A percentile compares a stretch with the other conserved stretches of the same genome.
Evolutionary conservation across 2,888 invertebrate genomes (phyloP).

Genomic region (Cosmorhoe ocellata): DNA sequence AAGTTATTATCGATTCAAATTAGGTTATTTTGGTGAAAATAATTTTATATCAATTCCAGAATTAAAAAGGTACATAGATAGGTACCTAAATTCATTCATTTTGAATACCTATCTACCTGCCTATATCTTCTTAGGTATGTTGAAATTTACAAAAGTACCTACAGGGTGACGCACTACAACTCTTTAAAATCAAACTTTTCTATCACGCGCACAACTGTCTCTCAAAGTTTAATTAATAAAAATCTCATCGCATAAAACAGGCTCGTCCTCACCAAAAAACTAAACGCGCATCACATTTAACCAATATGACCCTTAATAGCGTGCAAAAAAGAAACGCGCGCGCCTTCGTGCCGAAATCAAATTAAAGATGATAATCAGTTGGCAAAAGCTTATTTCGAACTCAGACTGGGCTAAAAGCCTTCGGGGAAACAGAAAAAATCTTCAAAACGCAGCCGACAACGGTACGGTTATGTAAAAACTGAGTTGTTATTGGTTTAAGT

Average conservation of each 20-base stretch:
- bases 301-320: conserved; percentile 15
- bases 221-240: too few relatives aligned
- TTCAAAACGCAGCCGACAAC: conserved; percentile 20
- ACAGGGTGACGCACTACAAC: too few relatives aligned
- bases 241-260: neutral
- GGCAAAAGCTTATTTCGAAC: conserved; percentile 58
- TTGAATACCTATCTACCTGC: too few relatives aligned
- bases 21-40: too few relatives aligned
- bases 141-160: too few relatives aligned
- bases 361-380: conserved; percentile 65
- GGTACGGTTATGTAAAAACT: conserved; percentile 26
- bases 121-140: too few relatives aligned
- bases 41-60: too few relatives aligned
- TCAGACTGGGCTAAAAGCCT: conserved; percentile 36
- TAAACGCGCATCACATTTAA: conserved; percentile 8
- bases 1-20: too few relatives aligned
- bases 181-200: too few relatives aligned
- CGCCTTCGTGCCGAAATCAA: conserved; percentile 54
- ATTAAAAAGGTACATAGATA: too few relatives aligned
- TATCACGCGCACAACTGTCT: too few relatives aligned
- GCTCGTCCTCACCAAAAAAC: neutral
- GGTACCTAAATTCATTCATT: too few relatives aligned
- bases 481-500: conserved; percentile 11
- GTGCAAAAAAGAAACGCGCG: conserved; percentile 27
- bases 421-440: conserved; percentile 55